Evolutionary conservation across 2,888 invertebrate species (phyloP).

Genomic region (Pogonocherus hispidulus): DNA sequence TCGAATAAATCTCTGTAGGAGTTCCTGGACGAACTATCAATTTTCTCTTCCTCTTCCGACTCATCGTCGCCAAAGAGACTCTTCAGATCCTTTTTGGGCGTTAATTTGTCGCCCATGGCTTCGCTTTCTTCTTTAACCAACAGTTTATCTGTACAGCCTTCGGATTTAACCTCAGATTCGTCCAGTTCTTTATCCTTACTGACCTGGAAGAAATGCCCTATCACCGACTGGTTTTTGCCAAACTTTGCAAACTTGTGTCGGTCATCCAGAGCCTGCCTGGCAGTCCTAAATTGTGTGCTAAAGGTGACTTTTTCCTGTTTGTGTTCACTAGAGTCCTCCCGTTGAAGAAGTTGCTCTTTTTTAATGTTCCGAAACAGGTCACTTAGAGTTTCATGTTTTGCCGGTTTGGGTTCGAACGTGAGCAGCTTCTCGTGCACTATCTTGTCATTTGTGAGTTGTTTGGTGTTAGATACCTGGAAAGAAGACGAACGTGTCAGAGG

Average conservation of each 20-base stretch:
- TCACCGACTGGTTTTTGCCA: constrained; percentile 39
- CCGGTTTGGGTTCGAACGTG: constrained; percentile 71
- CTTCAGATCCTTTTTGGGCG: constrained; percentile 61
- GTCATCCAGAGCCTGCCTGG: constrained; percentile 46
- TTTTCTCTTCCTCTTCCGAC: constrained; percentile 59
- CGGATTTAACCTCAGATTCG: constrained; percentile 37
- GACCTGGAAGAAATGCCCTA: constrained; percentile 40
- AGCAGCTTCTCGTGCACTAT: constrained; percentile 72
- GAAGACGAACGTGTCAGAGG: constrained; percentile 49
- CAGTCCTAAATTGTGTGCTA: constrained; percentile 45
- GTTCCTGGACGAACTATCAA: background rate
- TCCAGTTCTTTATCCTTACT: constrained; percentile 44
- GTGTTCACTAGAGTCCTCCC: constrained; percentile 31
- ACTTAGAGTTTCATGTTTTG: constrained; percentile 69
- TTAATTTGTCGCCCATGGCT: constrained; percentile 33
- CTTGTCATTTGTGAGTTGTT: constrained; percentile 70
- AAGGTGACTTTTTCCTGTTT: constrained; percentile 15
- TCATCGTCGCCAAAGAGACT: constrained; percentile 72
- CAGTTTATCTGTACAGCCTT: background rate
- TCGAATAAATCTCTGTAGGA: constrained; percentile 21
- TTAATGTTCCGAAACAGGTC: constrained; percentile 69
- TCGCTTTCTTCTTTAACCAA: constrained; percentile 16
- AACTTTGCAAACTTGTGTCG: constrained; percentile 1
- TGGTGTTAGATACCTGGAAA: constrained; percentile 75
- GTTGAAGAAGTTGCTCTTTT: constrained; percentile 58